phyloP scores from a whole-genome alignment of 2,113 vertebrate species.

The zebrafish (Danio rerio) region DNA sequence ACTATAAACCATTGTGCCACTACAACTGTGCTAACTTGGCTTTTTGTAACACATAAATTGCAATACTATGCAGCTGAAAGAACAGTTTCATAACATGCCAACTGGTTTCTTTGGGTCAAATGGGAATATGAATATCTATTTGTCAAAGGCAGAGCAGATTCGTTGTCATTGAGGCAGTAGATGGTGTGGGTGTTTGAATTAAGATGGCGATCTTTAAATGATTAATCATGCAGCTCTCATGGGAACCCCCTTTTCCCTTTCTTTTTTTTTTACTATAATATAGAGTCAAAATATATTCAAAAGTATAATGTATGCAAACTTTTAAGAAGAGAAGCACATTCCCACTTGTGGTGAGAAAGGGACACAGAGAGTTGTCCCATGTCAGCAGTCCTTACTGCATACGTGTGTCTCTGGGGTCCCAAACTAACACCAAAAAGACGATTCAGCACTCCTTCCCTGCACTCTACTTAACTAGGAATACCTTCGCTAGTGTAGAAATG shows the following conservation, averaged over 20 bases:
- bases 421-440: not conserved
- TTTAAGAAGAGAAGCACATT: constrained; percentile 1
- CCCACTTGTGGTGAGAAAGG: not conserved
- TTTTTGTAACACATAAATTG: too few relatives aligned
- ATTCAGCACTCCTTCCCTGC: constrained; percentile 33
- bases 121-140: too few relatives aligned
- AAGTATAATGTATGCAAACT: not conserved
- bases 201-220: too few relatives aligned
- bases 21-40: too few relatives aligned
- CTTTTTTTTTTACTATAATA: not conserved
- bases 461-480: constrained; percentile 46
- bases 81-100: too few relatives aligned
- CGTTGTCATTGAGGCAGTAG: too few relatives aligned
- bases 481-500: constrained; percentile 22
- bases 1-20: too few relatives aligned
- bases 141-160: too few relatives aligned
- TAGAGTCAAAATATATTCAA: not conserved
- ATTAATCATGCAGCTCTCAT: not conserved
- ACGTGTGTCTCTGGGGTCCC: constrained; percentile 2
- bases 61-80: too few relatives aligned
- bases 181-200: too few relatives aligned
- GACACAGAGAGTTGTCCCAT: not conserved
- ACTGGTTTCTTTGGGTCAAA: too few relatives aligned
- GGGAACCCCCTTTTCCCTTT: not conserved
- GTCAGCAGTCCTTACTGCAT: constrained; percentile 27